Evolutionary conservation across 92 coral and sea anemone genomes (phyloP), one percentile per base, ranked within the genome.

Genomic region (Siderastrea siderea): DNA sequence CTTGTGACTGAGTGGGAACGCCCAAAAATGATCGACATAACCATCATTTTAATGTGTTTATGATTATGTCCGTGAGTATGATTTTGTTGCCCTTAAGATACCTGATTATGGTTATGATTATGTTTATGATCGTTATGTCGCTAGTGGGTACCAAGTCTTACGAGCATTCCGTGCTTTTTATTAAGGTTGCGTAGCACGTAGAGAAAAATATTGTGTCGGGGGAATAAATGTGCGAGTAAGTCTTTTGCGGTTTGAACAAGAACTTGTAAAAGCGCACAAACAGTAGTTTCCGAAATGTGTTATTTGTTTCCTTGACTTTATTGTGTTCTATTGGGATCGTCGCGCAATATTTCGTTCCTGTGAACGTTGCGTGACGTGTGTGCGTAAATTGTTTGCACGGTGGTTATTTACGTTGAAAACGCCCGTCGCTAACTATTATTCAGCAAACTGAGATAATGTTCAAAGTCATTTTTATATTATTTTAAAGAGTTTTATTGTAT

Each of bases 121-220:
- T 46, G 50, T 48, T 45, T 45, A 43, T 4, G 16, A 15, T 44
- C 16, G 3, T 44, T 69, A 43, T 70, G 2, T 5, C 59, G 2
- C 16, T 72, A 7, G 44, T 12, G 1, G 52, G 16, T 14, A 14
- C 55, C 13, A 11, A 75, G 49, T n/a, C 13, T 16, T n/a, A 16
- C 51, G 38, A 52, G 65, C 48, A 71, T 71, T 44, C 55, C 51
- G 17, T 13, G 58, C 49, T 83, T 60, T 4, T 16, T 4, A 47
- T 51, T 72, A 61, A 74, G 80, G 87, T 74, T 53, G 87, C 65
- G 81, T 61, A 74, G 87, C 80, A 46, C n/a, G 61, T 4, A 15
- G 74, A 3, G 0, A 70, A 9, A 47, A 71, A 55, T 47, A 48
- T 17, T 1, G 6, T 38, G 68, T 16, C 47, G n/a, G 9, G 68